Evolutionary conservation across 2,888 invertebrate genomes (phyloP).

Genomic region (Cantharis flavilabris): DNA sequence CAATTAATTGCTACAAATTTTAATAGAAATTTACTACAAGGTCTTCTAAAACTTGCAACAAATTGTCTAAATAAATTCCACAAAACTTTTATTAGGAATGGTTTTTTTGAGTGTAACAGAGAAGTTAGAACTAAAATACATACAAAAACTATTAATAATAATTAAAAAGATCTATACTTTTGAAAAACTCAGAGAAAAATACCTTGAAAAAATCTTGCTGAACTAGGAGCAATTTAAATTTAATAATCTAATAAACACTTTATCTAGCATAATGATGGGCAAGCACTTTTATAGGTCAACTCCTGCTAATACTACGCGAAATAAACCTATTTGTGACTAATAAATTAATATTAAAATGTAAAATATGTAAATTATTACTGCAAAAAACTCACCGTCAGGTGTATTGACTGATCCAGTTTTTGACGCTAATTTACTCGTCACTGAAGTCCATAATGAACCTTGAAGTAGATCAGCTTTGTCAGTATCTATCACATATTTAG

Average conservation of each 20-base stretch:
- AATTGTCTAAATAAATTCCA: too few species aligned
- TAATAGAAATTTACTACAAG: too few species aligned
- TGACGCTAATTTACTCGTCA: conserved; percentile 56
- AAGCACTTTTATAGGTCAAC: neutral
- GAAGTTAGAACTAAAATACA: too few species aligned
- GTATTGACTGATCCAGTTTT: conserved; percentile 83
- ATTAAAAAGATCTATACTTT: neutral
- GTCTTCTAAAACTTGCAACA: too few species aligned
- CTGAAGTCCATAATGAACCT: conserved; percentile 62
- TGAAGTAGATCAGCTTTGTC: conserved; percentile 57
- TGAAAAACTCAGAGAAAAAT: neutral
- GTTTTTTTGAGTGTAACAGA: too few species aligned
- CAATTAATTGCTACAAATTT: too few species aligned
- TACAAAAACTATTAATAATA: too few species aligned
- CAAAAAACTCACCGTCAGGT: conserved; percentile 71
- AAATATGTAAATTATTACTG: neutral
- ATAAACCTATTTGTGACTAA: neutral
- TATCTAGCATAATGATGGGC: neutral
- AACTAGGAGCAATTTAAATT: neutral
- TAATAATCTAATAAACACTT: neutral
- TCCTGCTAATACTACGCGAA: neutral
- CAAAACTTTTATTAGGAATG: too few species aligned
- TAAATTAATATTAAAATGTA: neutral
- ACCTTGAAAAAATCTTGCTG: neutral
- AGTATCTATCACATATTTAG: conserved; percentile 46